Evolutionary conservation across 2,113 vertebrate genomes (phyloP).

Genomic region (Corydoras maculifer): DNA sequence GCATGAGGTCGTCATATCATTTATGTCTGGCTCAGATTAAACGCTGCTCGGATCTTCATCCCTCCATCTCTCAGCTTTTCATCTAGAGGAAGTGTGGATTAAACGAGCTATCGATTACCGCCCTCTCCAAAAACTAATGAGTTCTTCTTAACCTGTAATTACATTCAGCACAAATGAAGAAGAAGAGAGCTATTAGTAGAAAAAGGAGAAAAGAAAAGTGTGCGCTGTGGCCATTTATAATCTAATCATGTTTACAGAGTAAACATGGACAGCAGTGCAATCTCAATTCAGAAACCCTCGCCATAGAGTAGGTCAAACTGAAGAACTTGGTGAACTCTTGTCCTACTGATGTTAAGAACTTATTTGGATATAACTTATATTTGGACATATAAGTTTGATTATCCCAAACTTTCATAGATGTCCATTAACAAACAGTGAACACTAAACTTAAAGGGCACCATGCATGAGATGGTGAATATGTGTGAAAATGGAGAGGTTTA

Average conservation of each 20-base stretch:
- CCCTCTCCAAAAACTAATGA: background rate
- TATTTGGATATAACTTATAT: too few relatives aligned
- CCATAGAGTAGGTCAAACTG: too few relatives aligned
- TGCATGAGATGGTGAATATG: too few relatives aligned
- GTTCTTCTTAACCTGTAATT: slow-evolving; percentile 2
- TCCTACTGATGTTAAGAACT: too few relatives aligned
- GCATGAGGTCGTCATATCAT: background rate
- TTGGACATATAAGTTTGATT: too few relatives aligned
- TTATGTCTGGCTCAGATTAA: background rate
- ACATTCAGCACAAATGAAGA: slow-evolving; percentile 8
- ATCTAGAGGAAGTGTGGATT: slow-evolving; percentile 6
- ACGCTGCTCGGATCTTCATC: background rate
- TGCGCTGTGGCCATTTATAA: background rate
- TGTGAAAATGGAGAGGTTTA: too few relatives aligned
- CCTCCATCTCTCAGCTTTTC: background rate
- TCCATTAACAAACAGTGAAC: too few relatives aligned
- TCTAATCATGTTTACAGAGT: background rate
- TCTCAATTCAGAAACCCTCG: background rate
- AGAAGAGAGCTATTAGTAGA: background rate
- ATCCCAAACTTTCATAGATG: too few relatives aligned
- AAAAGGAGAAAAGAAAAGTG: background rate
- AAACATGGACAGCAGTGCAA: background rate
- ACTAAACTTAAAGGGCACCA: too few relatives aligned
- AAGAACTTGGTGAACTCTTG: too few relatives aligned
- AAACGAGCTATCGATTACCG: slow-evolving; percentile 1